These are phyloP conservation scores for Frankliniella intonsa DNA, from an alignment of 2,888 invertebrate genomes.

Conservation along the genomic window DNA sequence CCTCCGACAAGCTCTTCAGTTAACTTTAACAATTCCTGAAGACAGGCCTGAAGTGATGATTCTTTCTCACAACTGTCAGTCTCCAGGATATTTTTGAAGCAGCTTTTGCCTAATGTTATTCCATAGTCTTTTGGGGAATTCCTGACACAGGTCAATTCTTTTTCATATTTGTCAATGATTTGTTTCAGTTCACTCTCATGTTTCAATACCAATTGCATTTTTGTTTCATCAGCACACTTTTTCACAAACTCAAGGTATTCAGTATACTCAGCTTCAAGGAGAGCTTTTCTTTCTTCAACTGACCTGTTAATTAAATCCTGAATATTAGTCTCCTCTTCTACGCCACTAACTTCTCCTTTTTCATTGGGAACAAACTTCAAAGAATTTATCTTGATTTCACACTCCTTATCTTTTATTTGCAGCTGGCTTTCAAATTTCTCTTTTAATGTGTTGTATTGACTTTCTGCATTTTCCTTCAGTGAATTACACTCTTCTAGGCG, in stretches of 20 bases:
- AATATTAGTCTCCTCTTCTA: neutral
- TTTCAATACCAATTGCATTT: neutral
- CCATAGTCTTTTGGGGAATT: conserved; percentile 28
- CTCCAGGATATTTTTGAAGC: neutral
- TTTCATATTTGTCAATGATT: neutral
- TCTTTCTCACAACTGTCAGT: neutral
- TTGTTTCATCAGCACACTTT: conserved; percentile 17
- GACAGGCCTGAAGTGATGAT: neutral
- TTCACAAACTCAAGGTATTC: neutral
- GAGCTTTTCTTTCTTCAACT: neutral
- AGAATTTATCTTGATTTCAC: conserved; percentile 28
- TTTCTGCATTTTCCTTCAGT: conserved; percentile 27
- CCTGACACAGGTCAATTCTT: neutral
- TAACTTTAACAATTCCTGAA: neutral
- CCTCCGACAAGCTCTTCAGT: neutral
- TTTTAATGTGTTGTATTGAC: conserved; percentile 27
- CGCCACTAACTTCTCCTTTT: neutral
- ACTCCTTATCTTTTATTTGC: conserved; percentile 21
- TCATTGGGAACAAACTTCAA: neutral
- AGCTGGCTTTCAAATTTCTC: conserved; percentile 27
- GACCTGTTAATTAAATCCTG: neutral
- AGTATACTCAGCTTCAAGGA: neutral
- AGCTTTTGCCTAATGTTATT: conserved; percentile 25
- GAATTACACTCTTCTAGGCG: neutral
- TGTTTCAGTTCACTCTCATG: neutral